Conservation (phyloP, 2,888 invertebrate species). For the Machimus atricapillus region DNA sequence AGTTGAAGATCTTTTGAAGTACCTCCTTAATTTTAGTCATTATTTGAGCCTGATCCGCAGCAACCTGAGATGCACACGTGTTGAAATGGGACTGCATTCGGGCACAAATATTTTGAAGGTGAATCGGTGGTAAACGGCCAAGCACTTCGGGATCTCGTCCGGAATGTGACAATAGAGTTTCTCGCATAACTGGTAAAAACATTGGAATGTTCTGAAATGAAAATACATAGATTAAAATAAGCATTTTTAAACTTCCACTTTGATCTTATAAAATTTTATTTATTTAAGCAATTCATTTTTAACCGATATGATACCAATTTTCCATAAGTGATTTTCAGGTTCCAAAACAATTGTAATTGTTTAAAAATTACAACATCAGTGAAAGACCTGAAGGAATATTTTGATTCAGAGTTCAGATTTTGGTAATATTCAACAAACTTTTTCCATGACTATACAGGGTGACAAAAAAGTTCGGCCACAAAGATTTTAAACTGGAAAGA, state of each 20-base stretch:
- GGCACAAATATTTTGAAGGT: conserved; percentile 76
- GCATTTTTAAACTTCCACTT: background rate
- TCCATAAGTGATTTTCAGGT: too few species aligned
- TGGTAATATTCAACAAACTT: too few species aligned
- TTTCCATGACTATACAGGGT: too few species aligned
- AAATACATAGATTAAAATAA: background rate
- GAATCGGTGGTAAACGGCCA: conserved; percentile 71
- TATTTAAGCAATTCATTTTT: too few species aligned
- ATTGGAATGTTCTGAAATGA: conserved; percentile 79
- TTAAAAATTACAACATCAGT: too few species aligned
- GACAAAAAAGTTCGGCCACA: too few species aligned
- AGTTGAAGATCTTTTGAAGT: conserved; percentile 47
- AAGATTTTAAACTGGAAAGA: too few species aligned
- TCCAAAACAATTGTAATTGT: too few species aligned
- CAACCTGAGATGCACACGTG: conserved; percentile 81
- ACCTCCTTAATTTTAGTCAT: conserved; percentile 81
- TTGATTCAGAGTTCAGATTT: too few species aligned
- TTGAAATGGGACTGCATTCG: conserved; percentile 86
- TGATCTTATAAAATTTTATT: too few species aligned
- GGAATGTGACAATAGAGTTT: conserved; percentile 83
- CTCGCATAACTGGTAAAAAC: conserved; percentile 91
- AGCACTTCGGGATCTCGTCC: conserved; percentile 87
- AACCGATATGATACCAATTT: too few species aligned
- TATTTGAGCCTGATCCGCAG: conserved; percentile 78
- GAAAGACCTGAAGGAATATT: too few species aligned